Evolutionary conservation across 1,140 invertebrate genomes (phyloP), one percentile per base, ranked within the genome.

Genomic region (Euglossa dilemma): DNA sequence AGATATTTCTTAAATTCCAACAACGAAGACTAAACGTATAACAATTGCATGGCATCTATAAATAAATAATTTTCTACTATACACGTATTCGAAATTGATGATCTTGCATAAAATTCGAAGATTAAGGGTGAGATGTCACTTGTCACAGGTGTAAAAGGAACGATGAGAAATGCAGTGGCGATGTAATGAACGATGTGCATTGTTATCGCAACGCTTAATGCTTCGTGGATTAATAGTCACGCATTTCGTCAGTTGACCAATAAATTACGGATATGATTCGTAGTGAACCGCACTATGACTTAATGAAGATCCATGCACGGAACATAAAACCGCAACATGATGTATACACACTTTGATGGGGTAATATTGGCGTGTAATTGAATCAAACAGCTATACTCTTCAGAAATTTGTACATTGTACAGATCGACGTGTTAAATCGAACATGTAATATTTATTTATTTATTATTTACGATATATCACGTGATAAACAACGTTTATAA

Each of bases 291-390:
- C 79, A 79, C 74, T 79, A 77, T 81, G 81, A 83, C 83, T 88
- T 88, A 88, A 89, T 86, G 87, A 88, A 88, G 86, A 86, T 88
- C 78, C 85, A 86, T 64, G 66, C 56, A 83, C 81, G 69, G 59
- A 50, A 76, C 84, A 88, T 80, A 83, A 88, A 89, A 89, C 87
- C 84, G 70, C 84, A 88, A 64, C 69, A 69, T 78, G 82, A 76
- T 84, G 43, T 67, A 83, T 86, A 84, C 61, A 81, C 74, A 84
- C 72, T 83, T 72, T 75, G 74, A 86, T 84, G 54, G 61, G 81
- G 87, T 73, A 84, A 89, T 78, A 84, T 81, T 70, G 72, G 59
- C 57, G 69, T 86, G 83, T 84, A 73, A 71, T 88, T 81, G 75
- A 74, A 84, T 63, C 64, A n/a, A 81, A 89, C 63, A 70, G 57